Percentiles rank a stretch among this genome's conserved stretches.
Conservation (phyloP, 2,888 invertebrate species). For the Cerastis leucographa region DNA sequence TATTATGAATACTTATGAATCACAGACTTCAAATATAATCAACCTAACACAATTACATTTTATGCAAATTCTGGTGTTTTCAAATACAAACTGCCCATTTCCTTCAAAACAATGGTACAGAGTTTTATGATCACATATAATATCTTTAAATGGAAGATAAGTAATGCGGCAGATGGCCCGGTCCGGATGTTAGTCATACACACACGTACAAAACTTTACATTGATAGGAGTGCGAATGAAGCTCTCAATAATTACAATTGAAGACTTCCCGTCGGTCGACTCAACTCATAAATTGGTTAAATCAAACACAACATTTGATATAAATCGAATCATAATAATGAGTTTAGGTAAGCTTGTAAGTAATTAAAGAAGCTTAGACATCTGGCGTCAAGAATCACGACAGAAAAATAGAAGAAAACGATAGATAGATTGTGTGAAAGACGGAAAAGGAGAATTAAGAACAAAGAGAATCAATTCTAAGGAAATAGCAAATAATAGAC, state of each 20-base stretch:
- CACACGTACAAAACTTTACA: constrained; percentile 72
- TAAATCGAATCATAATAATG: constrained; percentile 37
- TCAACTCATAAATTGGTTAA: constrained; percentile 74
- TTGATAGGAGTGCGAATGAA: constrained; percentile 81
- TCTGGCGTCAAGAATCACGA: not conserved
- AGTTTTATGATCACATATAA: constrained; percentile 73
- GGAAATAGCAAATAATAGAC: not conserved
- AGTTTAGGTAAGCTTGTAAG: too few relatives aligned
- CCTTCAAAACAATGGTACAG: constrained; percentile 15
- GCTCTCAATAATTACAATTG: constrained; percentile 85
- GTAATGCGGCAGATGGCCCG: constrained; percentile 80
- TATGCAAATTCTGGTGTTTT: not conserved
- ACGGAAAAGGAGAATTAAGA: too few relatives aligned
- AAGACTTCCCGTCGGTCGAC: constrained; percentile 86
- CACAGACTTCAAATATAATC: not conserved
- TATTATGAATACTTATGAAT: not conserved
- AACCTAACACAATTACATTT: not conserved
- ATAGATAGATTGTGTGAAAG: not conserved
- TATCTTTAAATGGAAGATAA: constrained; percentile 78
- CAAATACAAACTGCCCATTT: not conserved
- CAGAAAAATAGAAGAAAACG: not conserved
- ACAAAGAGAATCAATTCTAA: not conserved
- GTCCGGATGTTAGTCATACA: constrained; percentile 88
- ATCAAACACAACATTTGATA: constrained; percentile 70
- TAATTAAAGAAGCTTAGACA: constrained; percentile 1